Base-by-base conservation (phyloP, 2,888 invertebrate genomes). In the Drosophila birchii region DNA sequence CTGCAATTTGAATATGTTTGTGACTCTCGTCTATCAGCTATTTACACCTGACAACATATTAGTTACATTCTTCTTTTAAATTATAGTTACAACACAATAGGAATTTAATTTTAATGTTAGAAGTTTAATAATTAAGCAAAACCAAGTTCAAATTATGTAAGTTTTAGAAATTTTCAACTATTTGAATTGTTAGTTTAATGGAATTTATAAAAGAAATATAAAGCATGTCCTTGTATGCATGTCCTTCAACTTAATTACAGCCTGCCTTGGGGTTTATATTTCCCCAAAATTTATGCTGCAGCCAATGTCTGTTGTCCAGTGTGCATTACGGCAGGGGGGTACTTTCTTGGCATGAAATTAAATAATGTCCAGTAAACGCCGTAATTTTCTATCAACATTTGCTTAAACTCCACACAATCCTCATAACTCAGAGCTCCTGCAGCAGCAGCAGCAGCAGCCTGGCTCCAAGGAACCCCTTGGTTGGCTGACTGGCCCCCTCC, bases 1-100 rank as follows among this genome's bases (percentile, higher is more conserved):
- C 55, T 75, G 73, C 62, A 82, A 88, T 82, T 83, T 88, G 75
- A 82, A 86, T 80, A 79, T 69, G 62, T 67, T 72, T 23, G 36
- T 62, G 26, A 20, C 18, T 23, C 12, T 34, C 29, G 7, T 39
- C 18, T n/a, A 41, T 26, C 66, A 49, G 26, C 26, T 43, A 44
- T 51, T 43, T 51, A 32, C 26, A 60, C 45, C 18, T 3, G 12
- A 20, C 36, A 20, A 29, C 16, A 61, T 32, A 55, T 39, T 56
- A 57, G 32, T 23, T 4, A 41, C 34, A 32, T 56, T 56, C n/a
- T 32, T 23, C 20, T 3, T 23, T 51, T 9, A 16, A 36, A 32
- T 29, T 29, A 11, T 8, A 23, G 2, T 16, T 44, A 14, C 23
- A 14, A 3, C 1, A 14, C 3, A 44, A 23, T 20, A 2, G 1